Base-by-base conservation (phyloP, 2,888 invertebrate genomes). In the Dasysyrphus albostriatus region DNA sequence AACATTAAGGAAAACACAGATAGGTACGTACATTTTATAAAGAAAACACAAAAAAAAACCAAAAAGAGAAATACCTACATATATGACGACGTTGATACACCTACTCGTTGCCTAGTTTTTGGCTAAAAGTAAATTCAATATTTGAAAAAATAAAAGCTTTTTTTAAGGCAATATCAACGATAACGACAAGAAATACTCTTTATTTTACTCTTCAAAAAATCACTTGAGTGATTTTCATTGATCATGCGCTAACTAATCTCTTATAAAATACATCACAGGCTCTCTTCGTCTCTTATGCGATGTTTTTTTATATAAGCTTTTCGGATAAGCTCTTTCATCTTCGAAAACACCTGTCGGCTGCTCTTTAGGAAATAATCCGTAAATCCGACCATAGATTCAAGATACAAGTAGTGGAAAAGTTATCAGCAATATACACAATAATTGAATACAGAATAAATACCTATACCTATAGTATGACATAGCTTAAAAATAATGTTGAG, bases 311-410 rank as follows among this genome's bases (percentile, higher is more conserved):
- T 37, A 12, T 3, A n/a, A 24, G 39, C 24, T 69, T 19, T 44
- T 44, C 29, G 32, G 16, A 49, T 19, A 63, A 79, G 32, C 59
- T 73, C 47, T 73, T 72, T n/a, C 7, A 56, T 56, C 9, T 73
- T 82, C 73, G 77, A 77, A 78, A 63, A 85, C 85, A 85, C 85
- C 81, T 85, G 85, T 85, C 77, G 81, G 81, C 73, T 61, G 39
- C 49, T 67, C 49, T 67, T 67, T 5, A 24, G 34, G 34, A 14
- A 65, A 49, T 65, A n/a, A n/a, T 29, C 3, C 32, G 10, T 10
- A 16, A n/a, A n/a, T 29, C 3, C 32, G 10, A n/a, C 32, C 12
- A 44, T 14, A 59, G 2, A 19, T 2, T 7, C 16, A 32, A 29
- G 8, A 54, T 7, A 47, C 47, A 65, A 32, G 61, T 37, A 32